Evolutionary conservation across 2,797 vertebrate genomes (phyloP), one percentile per base, ranked within the genome.

Genomic region (Echeneis naucrates): DNA sequence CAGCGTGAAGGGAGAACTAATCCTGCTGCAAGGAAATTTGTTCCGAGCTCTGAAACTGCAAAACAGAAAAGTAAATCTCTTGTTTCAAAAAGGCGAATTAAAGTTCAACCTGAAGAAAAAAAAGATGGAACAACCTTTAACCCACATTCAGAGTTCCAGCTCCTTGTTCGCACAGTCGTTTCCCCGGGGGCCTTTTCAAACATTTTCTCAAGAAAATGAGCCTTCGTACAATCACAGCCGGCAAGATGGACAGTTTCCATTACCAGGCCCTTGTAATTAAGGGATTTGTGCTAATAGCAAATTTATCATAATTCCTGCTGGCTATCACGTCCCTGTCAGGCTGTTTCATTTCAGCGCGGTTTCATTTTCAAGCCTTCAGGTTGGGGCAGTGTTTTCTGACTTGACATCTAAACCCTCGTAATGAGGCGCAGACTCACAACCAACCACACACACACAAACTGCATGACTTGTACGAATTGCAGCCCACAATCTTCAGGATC

Each of bases 181-280:
- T 62, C 78, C 80, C 74, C 10, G 4, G 61, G 56, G 71, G 67
- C 57, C 55, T 80, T 82, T 88, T 84, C 54, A 80, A 84, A 84
- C 59, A 83, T 90, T 91, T 91, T 86, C 66, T 63, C 72, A 76
- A 67, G 84, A 88, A 92, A 93, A 92, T 82, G 61, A 84, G 84
- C 72, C 78, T 89, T 89, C 89, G 75, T 77, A 72, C 71, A 85
- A 87, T 85, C 81, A 82, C 85, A 85, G 86, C 73, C 57, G 87
- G 80, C 77, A 76, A 90, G 92, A 92, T 83, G 86, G 92, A 93
- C 92, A 92, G 83, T 91, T 93, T 92, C 92, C 91, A 93, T 93
- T 93, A 93, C 85, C 71, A 74, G 75, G 52, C 52, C 60, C 78
- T 82, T 87, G 87, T 94, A 93, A 93, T 93, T 93, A 93, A 93